Percentiles rank a stretch among this genome's conserved stretches.
Evolutionary conservation across 2,888 invertebrate genomes (phyloP).

Genomic region (Tetranychus piercei): DNA sequence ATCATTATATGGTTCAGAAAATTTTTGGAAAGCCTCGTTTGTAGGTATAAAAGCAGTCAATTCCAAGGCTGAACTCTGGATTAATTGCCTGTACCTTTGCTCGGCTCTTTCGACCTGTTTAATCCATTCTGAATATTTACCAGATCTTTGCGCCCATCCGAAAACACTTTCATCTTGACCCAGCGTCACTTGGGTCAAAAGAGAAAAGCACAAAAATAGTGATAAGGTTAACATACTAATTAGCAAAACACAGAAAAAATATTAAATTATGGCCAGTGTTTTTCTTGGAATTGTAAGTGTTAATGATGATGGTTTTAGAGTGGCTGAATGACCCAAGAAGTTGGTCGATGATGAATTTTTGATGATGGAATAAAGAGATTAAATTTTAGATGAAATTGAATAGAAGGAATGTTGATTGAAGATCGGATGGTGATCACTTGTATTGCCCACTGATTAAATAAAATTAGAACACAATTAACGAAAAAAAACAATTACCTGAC

Average conservation of each 20-base stretch:
- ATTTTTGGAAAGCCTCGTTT: not conserved
- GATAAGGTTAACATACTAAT: not conserved
- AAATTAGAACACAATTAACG: not conserved
- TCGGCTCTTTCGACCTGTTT: not conserved
- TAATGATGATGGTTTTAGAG: not conserved
- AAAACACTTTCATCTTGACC: not conserved
- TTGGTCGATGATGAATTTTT: not conserved
- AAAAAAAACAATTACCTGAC: not conserved
- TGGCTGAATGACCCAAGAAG: not conserved
- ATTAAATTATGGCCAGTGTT: not conserved
- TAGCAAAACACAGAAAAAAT: not conserved
- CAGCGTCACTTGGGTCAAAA: not conserved
- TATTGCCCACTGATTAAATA: not conserved
- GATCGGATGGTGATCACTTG: not conserved
- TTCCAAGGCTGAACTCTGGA: not conserved
- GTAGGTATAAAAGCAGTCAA: not conserved
- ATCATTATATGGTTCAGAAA: not conserved
- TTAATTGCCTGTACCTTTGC: not conserved
- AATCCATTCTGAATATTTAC: not conserved
- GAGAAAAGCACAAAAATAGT: not conserved
- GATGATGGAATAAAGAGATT: not conserved
- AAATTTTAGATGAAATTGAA: not conserved
- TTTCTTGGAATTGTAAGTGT: not conserved
- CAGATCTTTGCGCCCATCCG: not conserved
- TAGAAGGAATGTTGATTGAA: not conserved